Conservation (phyloP, 1,140 invertebrate species). For the Cyclina sinensis region DNA sequence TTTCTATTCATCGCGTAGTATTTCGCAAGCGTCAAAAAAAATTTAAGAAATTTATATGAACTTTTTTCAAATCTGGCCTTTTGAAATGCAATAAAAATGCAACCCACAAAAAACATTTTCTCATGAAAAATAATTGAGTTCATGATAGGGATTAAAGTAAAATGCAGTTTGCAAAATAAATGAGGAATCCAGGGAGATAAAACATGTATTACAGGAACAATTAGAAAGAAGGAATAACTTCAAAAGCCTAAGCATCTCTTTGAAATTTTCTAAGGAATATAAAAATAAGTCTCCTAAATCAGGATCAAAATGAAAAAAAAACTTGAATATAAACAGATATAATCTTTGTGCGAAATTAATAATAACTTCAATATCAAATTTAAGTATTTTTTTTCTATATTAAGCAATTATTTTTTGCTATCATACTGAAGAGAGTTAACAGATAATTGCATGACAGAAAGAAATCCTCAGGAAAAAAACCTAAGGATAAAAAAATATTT, state of each 20-base stretch:
- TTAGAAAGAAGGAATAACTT: not conserved
- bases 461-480: too few relatives aligned
- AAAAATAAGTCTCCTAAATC: not conserved
- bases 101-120: not conserved
- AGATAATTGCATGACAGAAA: too few relatives aligned
- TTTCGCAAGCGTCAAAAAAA: not conserved
- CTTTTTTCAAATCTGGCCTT: not conserved
- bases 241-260: not conserved
- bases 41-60: conserved; percentile 39
- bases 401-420: too few relatives aligned
- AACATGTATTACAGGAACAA: not conserved
- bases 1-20: conserved; percentile 14
- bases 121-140: conserved; percentile 12
- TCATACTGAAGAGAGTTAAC: too few relatives aligned
- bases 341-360: not conserved
- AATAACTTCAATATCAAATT: not conserved
- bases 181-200: not conserved
- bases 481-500: too few relatives aligned
- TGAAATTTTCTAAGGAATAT: not conserved
- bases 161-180: not conserved
- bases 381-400: not conserved
- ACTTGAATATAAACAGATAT: not conserved
- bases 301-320: not conserved
- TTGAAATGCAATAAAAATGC: not conserved
- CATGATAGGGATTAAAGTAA: conserved; percentile 9